Conservation (phyloP, 2,888 invertebrate species). For the Furcula furcula region DNA sequence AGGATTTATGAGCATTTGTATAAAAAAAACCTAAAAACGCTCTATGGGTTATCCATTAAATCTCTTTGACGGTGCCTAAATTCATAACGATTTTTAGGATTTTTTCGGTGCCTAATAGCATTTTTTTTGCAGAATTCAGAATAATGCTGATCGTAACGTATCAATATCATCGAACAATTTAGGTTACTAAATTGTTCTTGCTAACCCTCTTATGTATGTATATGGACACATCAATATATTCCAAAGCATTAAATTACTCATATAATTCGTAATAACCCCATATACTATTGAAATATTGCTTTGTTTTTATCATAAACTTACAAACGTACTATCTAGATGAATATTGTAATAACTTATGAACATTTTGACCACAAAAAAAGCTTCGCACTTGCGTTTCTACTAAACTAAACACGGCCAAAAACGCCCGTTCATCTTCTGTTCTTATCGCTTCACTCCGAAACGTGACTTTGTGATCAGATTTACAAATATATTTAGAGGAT, state of each 20-base stretch:
- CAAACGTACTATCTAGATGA: background rate
- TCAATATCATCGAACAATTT: too few species aligned
- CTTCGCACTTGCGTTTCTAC: slow-evolving; percentile 8
- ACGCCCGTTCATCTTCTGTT: slow-evolving; percentile 56
- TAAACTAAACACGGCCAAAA: slow-evolving; percentile 41
- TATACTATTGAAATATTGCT: background rate
- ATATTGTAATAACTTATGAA: background rate
- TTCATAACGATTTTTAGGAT: too few species aligned
- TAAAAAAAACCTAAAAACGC: too few species aligned
- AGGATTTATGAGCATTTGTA: too few species aligned
- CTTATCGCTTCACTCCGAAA: slow-evolving; percentile 53
- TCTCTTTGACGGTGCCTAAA: too few species aligned
- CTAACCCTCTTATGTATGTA: too few species aligned
- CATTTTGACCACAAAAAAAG: background rate
- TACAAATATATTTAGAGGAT: slow-evolving; percentile 19
- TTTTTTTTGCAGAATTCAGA: too few species aligned
- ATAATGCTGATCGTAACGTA: too few species aligned
- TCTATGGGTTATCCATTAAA: too few species aligned
- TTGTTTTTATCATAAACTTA: background rate
- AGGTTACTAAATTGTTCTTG: too few species aligned
- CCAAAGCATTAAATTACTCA: background rate
- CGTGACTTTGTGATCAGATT: slow-evolving; percentile 46
- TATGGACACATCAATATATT: background rate
- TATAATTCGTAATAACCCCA: background rate
- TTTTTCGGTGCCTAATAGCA: too few species aligned